A percentile compares a stretch with the other conserved stretches of the same genome.
Evolutionary conservation across 2,797 vertebrate species (phyloP).

Genomic region (Acipenser ruthenus): DNA sequence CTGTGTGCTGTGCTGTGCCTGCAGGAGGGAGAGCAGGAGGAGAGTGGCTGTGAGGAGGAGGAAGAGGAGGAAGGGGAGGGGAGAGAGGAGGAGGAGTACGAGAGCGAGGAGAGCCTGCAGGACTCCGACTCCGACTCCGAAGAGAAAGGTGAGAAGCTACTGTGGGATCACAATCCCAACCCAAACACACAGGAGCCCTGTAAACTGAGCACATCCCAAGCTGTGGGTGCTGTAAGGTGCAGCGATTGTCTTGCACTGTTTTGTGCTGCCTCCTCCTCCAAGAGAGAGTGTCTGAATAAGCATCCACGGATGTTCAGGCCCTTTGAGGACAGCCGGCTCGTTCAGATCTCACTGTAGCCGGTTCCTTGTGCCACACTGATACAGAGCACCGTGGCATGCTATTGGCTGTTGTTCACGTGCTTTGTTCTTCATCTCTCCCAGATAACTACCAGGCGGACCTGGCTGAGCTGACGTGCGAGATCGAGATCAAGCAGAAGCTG

Average conservation of each 20-base stretch:
- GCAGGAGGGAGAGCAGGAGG: constrained; percentile 75
- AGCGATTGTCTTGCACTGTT: no score
- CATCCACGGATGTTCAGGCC: no score
- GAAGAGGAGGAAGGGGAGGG: constrained; percentile 83
- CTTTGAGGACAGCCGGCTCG: no score
- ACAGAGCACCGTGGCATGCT: not conserved
- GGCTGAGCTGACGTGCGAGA: constrained; percentile 92
- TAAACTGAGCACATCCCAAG: not conserved
- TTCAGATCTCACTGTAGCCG: no score
- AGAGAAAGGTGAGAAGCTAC: constrained; percentile 72
- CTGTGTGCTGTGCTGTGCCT: constrained; percentile 62
- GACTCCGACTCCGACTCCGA: constrained; percentile 90
- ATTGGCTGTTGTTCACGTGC: not conserved
- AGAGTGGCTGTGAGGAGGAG: constrained; percentile 88
- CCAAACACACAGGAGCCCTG: not conserved
- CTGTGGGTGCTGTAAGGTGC: no score
- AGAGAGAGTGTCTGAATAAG: no score
- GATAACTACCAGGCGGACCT: constrained; percentile 88
- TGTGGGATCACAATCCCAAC: not conserved
- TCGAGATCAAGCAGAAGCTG: constrained; percentile 97
- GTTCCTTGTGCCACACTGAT: not conserved
- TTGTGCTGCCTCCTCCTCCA: no score
- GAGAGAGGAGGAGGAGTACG: constrained; percentile 66
- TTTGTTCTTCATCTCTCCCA: constrained; percentile 9
- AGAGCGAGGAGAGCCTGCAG: constrained; percentile 86